Base-by-base conservation (phyloP, 2,888 invertebrate species). In the Drosophila leonis region DNA sequence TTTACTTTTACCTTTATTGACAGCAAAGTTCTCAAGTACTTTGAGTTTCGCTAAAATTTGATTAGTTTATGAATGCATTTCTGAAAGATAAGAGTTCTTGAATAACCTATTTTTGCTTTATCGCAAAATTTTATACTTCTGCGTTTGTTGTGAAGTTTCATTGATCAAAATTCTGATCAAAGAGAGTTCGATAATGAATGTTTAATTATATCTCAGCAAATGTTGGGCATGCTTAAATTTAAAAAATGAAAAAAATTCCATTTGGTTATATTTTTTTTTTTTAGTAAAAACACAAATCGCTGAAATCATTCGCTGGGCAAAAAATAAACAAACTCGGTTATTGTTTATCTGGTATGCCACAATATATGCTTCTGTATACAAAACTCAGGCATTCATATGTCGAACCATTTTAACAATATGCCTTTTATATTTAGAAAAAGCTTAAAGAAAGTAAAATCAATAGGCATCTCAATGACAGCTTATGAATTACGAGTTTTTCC, bases 301-400 rank as follows among this genome's bases (percentile, higher is more conserved):
- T 44, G 8, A 63, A 70, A 37, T 31, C 37, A 15, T 55, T 65
- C 55, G n/a, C 20, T 8, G 4, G 29, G 46, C 31, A 54, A 48
- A 31, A 59, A 20, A 49, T 76, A 77, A 77, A 77, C 77, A 77
- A 80, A 65, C 44, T 54, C 46, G 52, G 15, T 75, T 70, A 65
- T 75, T 69, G 76, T 70, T 70, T 65, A 56, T 66, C 48, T 51
- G 71, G 65, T 44, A 57, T 80, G 57, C 81, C 81, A 62, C 69
- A 65, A 70, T 24, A 56, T 51, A 73, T 65, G 57, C 15, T 54
- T 57, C 52, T 78, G 59, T 77, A 77, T 55, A 77, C 77, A 77
- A 76, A 44, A n/a, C 20, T 31, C 6, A 20, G 35, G 52, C 63
- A 76, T 76, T 76, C 65, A 75, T 74, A 49, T 46, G 41, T 48